phyloP scores from a whole-genome alignment of 1,140 invertebrate genomes.

The Drosophila asahinai region DNA sequence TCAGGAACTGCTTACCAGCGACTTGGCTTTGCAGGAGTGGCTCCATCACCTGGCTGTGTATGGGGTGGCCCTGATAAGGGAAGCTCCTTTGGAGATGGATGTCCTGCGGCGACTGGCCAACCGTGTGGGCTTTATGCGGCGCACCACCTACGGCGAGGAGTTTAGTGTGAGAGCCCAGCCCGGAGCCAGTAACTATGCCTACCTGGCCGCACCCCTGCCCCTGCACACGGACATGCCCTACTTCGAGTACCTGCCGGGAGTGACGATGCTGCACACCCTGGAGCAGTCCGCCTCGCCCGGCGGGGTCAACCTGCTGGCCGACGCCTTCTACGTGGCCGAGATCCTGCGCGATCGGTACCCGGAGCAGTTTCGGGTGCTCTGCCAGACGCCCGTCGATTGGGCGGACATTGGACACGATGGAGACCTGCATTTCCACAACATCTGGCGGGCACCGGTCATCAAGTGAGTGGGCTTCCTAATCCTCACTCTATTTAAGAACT shows the following conservation, averaged over 20 bases:
- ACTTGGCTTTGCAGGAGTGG: constrained; percentile 86
- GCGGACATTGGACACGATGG: constrained; percentile 88
- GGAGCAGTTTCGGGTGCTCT: constrained; percentile 86
- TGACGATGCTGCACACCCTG: constrained; percentile 89
- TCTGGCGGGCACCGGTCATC: constrained; percentile 88
- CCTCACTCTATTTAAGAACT: not conserved
- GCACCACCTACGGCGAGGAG: constrained; percentile 88
- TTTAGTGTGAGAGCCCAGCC: constrained; percentile 88
- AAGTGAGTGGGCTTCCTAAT: constrained; percentile 78
- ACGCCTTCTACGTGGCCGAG: constrained; percentile 87
- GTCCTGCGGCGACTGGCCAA: constrained; percentile 87
- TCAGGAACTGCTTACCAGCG: constrained; percentile 85
- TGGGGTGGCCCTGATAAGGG: constrained; percentile 87
- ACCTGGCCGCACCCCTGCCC: constrained; percentile 88
- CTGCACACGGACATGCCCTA: constrained; percentile 90
- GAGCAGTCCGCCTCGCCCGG: constrained; percentile 88
- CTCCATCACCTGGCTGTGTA: constrained; percentile 87
- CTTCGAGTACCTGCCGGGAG: constrained; percentile 89
- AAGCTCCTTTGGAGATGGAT: constrained; percentile 86
- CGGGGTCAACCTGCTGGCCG: constrained; percentile 88
- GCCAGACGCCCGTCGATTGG: constrained; percentile 88
- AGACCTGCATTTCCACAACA: constrained; percentile 87
- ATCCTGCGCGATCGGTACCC: constrained; percentile 86
- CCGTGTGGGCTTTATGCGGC: constrained; percentile 88
- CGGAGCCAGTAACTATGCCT: constrained; percentile 89